A percentile compares a stretch with the other conserved stretches of the same genome.
phyloP scores from a whole-genome alignment of 2,113 vertebrate genomes.

The Dicerorhinus sumatrensis region DNA sequence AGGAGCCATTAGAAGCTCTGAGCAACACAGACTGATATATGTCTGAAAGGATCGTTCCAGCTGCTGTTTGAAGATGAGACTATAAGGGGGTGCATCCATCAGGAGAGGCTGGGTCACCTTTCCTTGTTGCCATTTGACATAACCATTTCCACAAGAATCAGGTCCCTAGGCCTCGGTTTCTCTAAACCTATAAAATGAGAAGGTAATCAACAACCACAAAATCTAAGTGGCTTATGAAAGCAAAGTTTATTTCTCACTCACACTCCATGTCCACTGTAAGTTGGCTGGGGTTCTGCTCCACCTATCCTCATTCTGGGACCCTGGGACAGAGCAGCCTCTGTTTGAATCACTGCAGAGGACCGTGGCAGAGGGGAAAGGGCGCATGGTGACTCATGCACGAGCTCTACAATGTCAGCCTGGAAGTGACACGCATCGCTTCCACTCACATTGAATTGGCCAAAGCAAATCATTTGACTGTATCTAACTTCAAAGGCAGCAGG shows the following conservation, averaged over 20 bases:
- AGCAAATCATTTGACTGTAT: neutral
- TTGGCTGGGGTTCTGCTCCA: neutral
- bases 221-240: neutral
- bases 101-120: neutral
- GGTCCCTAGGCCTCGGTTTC: neutral
- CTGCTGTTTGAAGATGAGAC: neutral
- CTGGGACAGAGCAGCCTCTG: neutral
- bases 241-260: neutral
- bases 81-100: neutral
- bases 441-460: neutral
- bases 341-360: neutral
- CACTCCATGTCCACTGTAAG: neutral
- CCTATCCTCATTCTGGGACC: neutral
- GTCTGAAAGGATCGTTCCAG: neutral
- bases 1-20: neutral
- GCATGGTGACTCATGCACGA: fast-evolving
- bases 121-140: neutral
- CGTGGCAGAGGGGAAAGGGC: neutral
- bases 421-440: neutral
- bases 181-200: neutral
- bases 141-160: neutral
- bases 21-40: neutral
- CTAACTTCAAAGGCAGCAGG: neutral
- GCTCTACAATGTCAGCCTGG: neutral
- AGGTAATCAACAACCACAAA: neutral